A percentile compares a stretch with the other conserved stretches of the same genome.
Conservation (phyloP, 2,888 invertebrate genomes). For the Drosophila villosipedis region DNA sequence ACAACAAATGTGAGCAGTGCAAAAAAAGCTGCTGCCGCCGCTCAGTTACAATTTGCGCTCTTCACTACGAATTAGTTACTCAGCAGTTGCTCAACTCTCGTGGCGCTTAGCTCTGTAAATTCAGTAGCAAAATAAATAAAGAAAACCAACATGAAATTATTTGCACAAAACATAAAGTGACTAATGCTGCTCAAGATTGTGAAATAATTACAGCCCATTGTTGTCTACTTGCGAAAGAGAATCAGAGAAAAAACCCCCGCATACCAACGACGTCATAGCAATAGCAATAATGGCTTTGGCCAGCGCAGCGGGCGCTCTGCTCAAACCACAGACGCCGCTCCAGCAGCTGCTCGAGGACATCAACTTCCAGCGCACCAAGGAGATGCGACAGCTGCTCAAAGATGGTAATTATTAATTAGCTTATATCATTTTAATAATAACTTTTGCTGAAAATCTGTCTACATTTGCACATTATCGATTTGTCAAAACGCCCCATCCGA, state of each 20-base stretch:
- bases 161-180: conserved; percentile 9
- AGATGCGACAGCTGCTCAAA: conserved; percentile 94
- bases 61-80: conserved; percentile 12
- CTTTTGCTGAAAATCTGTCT: conserved; percentile 67
- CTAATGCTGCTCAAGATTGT: conserved; percentile 42
- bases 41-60: conserved; percentile 26
- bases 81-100: conserved; percentile 14
- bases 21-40: conserved; percentile 41
- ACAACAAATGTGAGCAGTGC: conserved; percentile 38
- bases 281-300: conserved; percentile 77
- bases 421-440: not conserved
- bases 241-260: conserved; percentile 7
- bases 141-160: conserved; percentile 8
- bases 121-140: conserved; percentile 4
- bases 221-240: conserved; percentile 11
- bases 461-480: conserved; percentile 83
- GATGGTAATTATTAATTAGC: conserved; percentile 88
- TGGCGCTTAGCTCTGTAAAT: conserved; percentile 8
- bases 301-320: conserved; percentile 82
- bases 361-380: conserved; percentile 96
- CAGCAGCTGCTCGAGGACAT: conserved; percentile 96
- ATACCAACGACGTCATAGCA: conserved; percentile 26
- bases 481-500: conserved; percentile 54
- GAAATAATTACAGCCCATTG: conserved; percentile 51
- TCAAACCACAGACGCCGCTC: conserved; percentile 88